Base-by-base conservation (phyloP, 2,888 invertebrate genomes). In the Trichopoda pennipes region DNA sequence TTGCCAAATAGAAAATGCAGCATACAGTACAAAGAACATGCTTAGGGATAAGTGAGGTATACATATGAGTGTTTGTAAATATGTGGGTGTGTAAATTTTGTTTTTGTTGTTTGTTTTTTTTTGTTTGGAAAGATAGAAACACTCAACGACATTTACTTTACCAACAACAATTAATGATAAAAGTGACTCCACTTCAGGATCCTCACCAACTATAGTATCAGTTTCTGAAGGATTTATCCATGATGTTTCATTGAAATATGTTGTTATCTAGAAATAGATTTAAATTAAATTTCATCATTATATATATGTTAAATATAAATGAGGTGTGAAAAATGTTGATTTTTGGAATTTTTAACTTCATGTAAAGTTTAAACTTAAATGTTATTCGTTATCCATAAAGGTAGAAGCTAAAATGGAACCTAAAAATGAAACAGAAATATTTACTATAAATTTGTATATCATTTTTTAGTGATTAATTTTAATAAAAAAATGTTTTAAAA, bases 121-220 rank as follows among this genome's bases (percentile, higher is more conserved):
- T 68, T 7, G 44, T 64, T 49, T 47, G 38, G 28, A 35, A 32
- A 81, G 23, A 72, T 53, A 70, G 85, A 86, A 85, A 89, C 90
- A 88, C 89, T 89, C 89, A 89, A 90, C 89, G 90, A 90, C 91
- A 91, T 90, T 91, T 91, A 91, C 91, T 90, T 93, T 91, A 96
- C 96, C 96, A 91, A 96, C 95, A 91, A 96, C 93, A 90, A 96
- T 92, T 92, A 95, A 95, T 86, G 96, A 95, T 90, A 96, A 93
- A 90, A 95, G 93, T 82, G 96, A 95, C 89, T 95, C 94, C 87
- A 95, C 93, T 90, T 95, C 95, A 86, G 95, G 95, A 88, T 94
- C 94, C 87, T 93, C 94, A 88, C 94, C 93, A 86, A 93, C 92
- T 86, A 90, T 89, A 85, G 91, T 90, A 87, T 90, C 91, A 86